These are phyloP conservation scores for Macrosteles quadrilineatus DNA, from an alignment of 1,140 invertebrate genomes.

Conservation along the genomic window DNA sequence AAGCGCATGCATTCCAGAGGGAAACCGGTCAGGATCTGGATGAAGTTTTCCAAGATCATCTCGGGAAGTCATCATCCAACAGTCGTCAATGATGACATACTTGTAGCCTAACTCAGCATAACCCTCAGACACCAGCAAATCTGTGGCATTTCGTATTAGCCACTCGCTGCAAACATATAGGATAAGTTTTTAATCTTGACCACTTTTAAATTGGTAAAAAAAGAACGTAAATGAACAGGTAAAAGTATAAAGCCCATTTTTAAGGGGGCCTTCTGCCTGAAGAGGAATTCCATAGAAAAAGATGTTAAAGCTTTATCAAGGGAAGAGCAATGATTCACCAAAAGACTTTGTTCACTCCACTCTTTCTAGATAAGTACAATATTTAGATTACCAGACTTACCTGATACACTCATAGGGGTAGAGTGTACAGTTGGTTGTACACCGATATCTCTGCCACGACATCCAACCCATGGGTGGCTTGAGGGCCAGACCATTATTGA, in stretches of 20 bases:
- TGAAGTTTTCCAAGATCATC: conserved; percentile 54
- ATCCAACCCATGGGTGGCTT: conserved; percentile 80
- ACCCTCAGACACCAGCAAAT: conserved; percentile 57
- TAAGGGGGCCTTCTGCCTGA: no score
- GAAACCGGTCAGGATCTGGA: conserved; percentile 59
- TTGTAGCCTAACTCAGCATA: conserved; percentile 60
- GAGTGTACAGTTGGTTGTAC: conserved; percentile 65
- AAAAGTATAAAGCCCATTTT: no score
- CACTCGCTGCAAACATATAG: conserved; percentile 53
- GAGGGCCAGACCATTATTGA: conserved; percentile 61
- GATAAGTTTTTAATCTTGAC: no score
- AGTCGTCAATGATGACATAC: conserved; percentile 64
- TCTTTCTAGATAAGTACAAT: no score
- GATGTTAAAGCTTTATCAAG: no score
- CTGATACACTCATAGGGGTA: conserved; percentile 72
- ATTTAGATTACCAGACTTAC: conserved; percentile 40
- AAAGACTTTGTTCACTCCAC: no score
- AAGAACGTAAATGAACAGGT: no score
- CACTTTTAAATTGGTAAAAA: no score
- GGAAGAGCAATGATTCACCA: no score
- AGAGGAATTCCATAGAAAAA: no score
- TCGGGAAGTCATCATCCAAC: conserved; percentile 57
- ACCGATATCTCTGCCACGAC: conserved; percentile 72
- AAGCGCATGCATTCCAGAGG: conserved; percentile 59
- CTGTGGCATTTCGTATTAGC: conserved; percentile 58